Base-by-base conservation (phyloP, 1,140 invertebrate species). In the Leptoteleia sp. region DNA sequence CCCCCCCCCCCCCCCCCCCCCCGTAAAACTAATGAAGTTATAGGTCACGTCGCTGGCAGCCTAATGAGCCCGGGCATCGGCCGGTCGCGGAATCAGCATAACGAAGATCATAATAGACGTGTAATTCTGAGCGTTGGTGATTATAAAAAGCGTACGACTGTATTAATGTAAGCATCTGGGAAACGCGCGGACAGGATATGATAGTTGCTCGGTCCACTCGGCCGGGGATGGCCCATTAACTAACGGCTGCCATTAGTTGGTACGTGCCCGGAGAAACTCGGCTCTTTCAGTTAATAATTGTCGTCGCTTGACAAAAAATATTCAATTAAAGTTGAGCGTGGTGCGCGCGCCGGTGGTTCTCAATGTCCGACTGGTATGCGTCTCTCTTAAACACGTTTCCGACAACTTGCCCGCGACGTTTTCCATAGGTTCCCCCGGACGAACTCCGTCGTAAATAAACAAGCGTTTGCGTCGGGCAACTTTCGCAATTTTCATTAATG, bases 201-300 rank as follows among this genome's bases (percentile, higher is more conserved):
- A 57, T 37, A 57, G 38, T 42, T 31, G 13, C 19, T 31, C 11
- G 17, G 19, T 55, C 35, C 15, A 33, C 13, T 37, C 38, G 22
- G 22, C 33, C 11, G n/a, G 25, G 29, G n/a, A 33, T 42, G 52
- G 19, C 52, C 54, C 54, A 57, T 57, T 57, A 43, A 29, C 54
- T 43, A 29, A 42, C 38, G 25, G 25, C 19, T 43, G 54, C 12
- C 38, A 43, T 40, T 57, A 57, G 33, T 13, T 43, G 37, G 54
- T 57, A 57, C 54, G 54, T 57, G 54, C 54, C 13, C 35, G 25
- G 38, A 42, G 54, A 42, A 57, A 57, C 54, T 57, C 25, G 22
- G 31, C 45, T 48, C 27, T 1, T 48, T 29, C 25, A 35, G 29
- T 35, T 50, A 35, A 55, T 55, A 54, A 48, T 31, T 50, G 47